These are phyloP conservation scores for Puffinus mauretanicus DNA, from an alignment of 2,113 vertebrate genomes.

Conservation along the genomic window DNA sequence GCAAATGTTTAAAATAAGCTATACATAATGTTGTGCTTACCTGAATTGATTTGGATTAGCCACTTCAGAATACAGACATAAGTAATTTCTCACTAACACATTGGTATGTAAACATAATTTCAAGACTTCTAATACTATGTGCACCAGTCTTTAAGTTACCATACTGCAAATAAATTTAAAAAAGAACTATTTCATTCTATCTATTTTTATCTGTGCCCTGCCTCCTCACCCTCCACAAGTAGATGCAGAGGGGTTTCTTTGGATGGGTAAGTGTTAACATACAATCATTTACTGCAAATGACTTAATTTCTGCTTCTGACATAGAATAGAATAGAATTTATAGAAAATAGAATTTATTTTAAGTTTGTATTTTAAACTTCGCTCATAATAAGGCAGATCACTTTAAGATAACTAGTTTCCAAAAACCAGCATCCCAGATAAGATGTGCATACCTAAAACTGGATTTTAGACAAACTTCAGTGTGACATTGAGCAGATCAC, in stretches of 20 bases:
- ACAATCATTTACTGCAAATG: not conserved
- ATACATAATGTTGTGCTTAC: not conserved
- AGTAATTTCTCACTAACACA: not conserved
- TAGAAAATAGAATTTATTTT: not conserved
- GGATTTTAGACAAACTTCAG: not conserved
- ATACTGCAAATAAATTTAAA: conserved; percentile 23
- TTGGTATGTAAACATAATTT: not conserved
- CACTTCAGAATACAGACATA: not conserved
- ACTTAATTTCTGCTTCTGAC: not conserved
- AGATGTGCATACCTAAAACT: not conserved
- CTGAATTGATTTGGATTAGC: not conserved
- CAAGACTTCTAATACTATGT: not conserved
- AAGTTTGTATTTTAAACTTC: not conserved
- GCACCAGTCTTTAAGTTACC: not conserved
- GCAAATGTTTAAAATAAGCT: not conserved
- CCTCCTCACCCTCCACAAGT: not conserved
- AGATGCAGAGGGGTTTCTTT: not conserved
- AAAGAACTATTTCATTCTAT: not conserved
- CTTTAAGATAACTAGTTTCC: not conserved
- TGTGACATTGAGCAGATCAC: not conserved
- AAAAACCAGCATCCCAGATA: not conserved
- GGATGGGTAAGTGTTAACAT: not conserved
- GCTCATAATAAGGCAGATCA: not conserved
- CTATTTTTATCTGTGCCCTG: not conserved
- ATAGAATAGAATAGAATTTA: not conserved